These are phyloP conservation scores for Agrotis segetum DNA, from an alignment of 2,888 invertebrate genomes.

Conservation along the genomic window DNA sequence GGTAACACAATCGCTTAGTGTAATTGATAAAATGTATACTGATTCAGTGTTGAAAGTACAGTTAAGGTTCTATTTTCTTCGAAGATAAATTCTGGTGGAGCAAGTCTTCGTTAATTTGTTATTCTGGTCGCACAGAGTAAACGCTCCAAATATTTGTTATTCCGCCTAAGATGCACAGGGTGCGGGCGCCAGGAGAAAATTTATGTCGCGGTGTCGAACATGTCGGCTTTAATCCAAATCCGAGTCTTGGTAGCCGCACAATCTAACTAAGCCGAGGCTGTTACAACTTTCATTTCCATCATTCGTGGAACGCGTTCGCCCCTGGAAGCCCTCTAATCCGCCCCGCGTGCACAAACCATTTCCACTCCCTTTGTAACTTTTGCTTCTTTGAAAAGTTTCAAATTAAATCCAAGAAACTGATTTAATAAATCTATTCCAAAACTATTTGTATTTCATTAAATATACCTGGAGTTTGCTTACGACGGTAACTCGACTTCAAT, in stretches of 20 bases:
- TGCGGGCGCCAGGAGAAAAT: constrained; percentile 78
- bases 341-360: constrained; percentile 75
- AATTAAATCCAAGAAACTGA: constrained; percentile 73
- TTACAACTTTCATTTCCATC: constrained; percentile 84
- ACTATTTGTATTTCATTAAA: constrained; percentile 65
- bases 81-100: constrained; percentile 5
- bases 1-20: neutral
- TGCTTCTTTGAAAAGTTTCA: constrained; percentile 75
- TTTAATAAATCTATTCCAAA: constrained; percentile 69
- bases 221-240: constrained; percentile 84
- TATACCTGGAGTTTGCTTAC: constrained; percentile 37
- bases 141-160: constrained; percentile 45
- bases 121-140: constrained; percentile 39
- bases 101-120: constrained; percentile 32
- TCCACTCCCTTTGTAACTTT: constrained; percentile 75
- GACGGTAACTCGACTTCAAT: constrained; percentile 22
- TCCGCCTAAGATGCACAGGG: constrained; percentile 67
- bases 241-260: constrained; percentile 81
- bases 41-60: constrained; percentile 1
- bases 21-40: neutral
- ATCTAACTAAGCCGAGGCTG: constrained; percentile 83
- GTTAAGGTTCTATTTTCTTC: neutral
- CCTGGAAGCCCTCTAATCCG: constrained; percentile 79
- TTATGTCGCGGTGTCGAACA: constrained; percentile 82
- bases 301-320: constrained; percentile 73